Percentiles rank a stretch among this genome's conserved stretches.
phyloP scores from a whole-genome alignment of 2,113 vertebrate species.

The Vulpes vulpes region DNA sequence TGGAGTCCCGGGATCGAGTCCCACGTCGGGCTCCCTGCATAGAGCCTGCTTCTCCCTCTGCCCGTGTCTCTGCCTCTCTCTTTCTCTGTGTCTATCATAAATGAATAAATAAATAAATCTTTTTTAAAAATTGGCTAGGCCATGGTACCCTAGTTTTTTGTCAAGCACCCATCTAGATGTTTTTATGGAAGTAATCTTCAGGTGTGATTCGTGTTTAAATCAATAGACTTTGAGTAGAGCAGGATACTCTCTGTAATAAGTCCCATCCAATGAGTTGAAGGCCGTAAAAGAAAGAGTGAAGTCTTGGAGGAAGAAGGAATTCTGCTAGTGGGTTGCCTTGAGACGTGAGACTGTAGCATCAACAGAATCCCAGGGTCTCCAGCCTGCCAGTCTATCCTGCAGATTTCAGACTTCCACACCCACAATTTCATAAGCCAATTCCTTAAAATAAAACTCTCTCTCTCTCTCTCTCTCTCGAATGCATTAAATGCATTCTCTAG shows the following conservation, averaged over 20 bases:
- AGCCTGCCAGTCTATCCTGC: background rate
- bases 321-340: background rate
- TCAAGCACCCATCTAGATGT: background rate
- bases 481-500: too few species aligned
- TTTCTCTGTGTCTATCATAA: too few species aligned
- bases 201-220: background rate
- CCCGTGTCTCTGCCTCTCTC: too few species aligned
- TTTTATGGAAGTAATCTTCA: background rate
- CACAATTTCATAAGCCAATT: background rate
- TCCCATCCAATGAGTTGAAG: background rate
- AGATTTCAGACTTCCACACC: conserved; percentile 17
- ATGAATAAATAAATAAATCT: too few species aligned
- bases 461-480: background rate
- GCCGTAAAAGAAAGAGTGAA: background rate
- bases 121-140: background rate
- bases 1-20: too few species aligned
- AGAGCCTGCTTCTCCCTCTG: too few species aligned
- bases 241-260: background rate
- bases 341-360: background rate
- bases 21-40: too few species aligned
- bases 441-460: conserved; percentile 1
- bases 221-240: background rate
- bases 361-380: background rate
- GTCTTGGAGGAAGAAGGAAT: background rate
- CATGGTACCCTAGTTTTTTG: background rate